Evolutionary conservation across 2,888 invertebrate genomes (phyloP), one percentile per base, ranked within the genome.

Genomic region (Prenolepis imparis): DNA sequence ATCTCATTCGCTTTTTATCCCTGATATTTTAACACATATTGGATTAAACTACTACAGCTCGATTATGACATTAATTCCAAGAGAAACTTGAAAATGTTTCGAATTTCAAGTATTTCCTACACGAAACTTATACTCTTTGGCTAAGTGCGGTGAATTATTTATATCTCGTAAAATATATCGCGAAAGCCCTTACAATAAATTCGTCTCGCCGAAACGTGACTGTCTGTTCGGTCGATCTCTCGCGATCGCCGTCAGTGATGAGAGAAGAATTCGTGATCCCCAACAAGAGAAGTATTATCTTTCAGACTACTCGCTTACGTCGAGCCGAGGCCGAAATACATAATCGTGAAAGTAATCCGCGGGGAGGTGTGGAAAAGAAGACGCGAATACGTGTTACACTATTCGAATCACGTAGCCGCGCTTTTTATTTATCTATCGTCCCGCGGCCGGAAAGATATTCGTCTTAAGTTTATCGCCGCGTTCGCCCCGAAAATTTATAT

Each of bases 381-480:
- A 78, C 44, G 70, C 70, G 81, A 68, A 68, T 80, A 85, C 73
- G 80, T 84, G 87, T 83, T 82, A 73, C 70, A 77, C 39, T 89
- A 52, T 52, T 82, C 89, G 59, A 84, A 89, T 89, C 89, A 89
- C 89, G 89, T 89, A 89, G 72, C 70, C 24, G 63, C 68, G 73
- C 84, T 89, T 86, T 87, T 85, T 89, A 89, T 89, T 89, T 89
- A 89, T 89, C 86, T 83, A 85, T 89, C 84, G 82, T 63, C 73
- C 72, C 80, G 48, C 64, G 64, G 67, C 57, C 83, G 70, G 73
- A 66, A 86, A 83, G 61, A 52, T 82, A 81, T 86, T 83, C 84
- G 80, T 84, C 61, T 72, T 63, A 52, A 84, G 84, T 86, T 89
- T 87, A 89, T 87, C 87, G 84, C 61, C 24, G 64, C 73, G 72